Evolutionary conservation across 2,113 vertebrate species (phyloP).

Genomic region (Ceuthmochares aereus): DNA sequence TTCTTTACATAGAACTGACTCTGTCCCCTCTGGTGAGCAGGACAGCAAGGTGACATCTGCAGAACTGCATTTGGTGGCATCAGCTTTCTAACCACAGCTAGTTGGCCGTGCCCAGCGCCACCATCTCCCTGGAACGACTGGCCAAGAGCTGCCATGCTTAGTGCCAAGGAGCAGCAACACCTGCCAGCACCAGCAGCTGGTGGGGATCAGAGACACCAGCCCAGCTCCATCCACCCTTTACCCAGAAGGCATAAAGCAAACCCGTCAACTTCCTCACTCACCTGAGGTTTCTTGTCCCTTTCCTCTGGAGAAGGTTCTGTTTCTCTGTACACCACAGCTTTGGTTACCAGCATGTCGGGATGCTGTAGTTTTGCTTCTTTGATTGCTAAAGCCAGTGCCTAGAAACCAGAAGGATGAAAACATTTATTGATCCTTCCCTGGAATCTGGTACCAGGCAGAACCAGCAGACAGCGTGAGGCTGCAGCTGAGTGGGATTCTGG

Average conservation of each 20-base stretch:
- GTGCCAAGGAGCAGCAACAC: background rate
- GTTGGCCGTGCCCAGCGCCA: background rate
- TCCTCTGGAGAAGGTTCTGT: constrained; percentile 93
- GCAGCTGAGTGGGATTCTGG: background rate
- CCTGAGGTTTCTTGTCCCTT: constrained; percentile 88
- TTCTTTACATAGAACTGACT: background rate
- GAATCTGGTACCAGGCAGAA: background rate
- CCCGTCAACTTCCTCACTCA: constrained; percentile 37
- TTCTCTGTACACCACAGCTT: constrained; percentile 99
- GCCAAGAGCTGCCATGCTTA: background rate
- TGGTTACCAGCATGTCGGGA: constrained; percentile 98
- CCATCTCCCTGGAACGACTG: background rate
- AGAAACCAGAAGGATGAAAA: background rate
- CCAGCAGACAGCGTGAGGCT: background rate
- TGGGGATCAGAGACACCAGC: background rate
- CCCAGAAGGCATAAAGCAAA: background rate
- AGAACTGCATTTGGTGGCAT: background rate
- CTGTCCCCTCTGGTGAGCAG: background rate
- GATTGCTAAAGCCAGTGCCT: constrained; percentile 97
- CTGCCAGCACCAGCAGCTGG: background rate
- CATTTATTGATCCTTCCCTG: background rate
- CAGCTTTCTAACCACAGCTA: background rate
- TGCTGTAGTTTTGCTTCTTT: constrained; percentile 98
- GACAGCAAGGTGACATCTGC: background rate
- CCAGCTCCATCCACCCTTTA: background rate